A percentile compares a stretch with the other conserved stretches of the same genome.
phyloP scores from a whole-genome alignment of 1,140 invertebrate genomes.

The Idris sp. region DNA sequence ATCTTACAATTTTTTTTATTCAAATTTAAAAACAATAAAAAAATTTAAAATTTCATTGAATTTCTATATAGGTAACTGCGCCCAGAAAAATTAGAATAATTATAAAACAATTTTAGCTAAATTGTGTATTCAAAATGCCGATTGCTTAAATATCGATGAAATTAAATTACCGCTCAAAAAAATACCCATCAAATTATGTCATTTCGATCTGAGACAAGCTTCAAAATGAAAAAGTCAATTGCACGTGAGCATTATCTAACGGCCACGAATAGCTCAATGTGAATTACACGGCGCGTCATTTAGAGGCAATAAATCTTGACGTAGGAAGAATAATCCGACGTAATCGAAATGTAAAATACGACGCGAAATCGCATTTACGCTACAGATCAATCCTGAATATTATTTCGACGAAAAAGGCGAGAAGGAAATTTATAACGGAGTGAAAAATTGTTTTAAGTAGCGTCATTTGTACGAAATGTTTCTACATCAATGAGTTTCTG shows the following conservation, averaged over 20 bases:
- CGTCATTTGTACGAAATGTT: constrained; percentile 17
- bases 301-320: constrained; percentile 30
- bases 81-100: too few species aligned
- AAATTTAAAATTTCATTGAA: too few species aligned
- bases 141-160: constrained; percentile 23
- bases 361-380: constrained; percentile 31
- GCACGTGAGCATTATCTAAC: constrained; percentile 20
- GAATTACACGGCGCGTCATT: constrained; percentile 42
- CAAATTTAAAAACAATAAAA: too few species aligned
- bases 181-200: constrained; percentile 26
- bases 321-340: constrained; percentile 31
- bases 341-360: constrained; percentile 50
- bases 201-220: constrained; percentile 7
- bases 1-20: too few species aligned
- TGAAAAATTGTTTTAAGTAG: constrained; percentile 42
- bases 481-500: constrained; percentile 9
- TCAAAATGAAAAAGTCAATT: constrained; percentile 43
- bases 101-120: not conserved
- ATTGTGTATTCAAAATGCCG: constrained; percentile 8
- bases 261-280: constrained; percentile 17
- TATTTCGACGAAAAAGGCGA: constrained; percentile 5
- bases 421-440: constrained; percentile 22
- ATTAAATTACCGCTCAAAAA: constrained; percentile 21
- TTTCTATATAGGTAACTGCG: not conserved
- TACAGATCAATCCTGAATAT: constrained; percentile 42